A percentile compares a stretch with the other conserved stretches of the same genome.
Conservation (phyloP, 2,797 vertebrate species). For the Pangasius macronema region DNA sequence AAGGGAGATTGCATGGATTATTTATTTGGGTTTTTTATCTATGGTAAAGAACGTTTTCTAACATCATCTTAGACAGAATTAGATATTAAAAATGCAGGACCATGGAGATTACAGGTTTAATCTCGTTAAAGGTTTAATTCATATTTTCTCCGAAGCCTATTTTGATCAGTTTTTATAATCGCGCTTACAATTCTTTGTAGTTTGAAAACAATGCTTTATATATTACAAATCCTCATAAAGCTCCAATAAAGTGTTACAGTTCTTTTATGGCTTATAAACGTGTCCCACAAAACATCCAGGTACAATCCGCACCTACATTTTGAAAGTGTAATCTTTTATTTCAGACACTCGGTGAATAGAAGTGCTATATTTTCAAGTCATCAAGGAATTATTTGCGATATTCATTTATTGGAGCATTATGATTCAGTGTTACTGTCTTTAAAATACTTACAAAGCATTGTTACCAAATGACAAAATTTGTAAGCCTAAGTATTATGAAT, state of each 20-base stretch:
- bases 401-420: not conserved
- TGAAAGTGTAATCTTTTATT: not conserved
- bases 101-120: not conserved
- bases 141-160: not conserved
- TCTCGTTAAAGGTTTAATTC: not conserved
- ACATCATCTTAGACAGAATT: not conserved
- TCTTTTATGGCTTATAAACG: not conserved
- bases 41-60: not conserved
- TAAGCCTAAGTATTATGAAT: not conserved
- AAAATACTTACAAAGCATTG: not conserved
- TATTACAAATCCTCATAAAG: not conserved
- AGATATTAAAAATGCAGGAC: not conserved
- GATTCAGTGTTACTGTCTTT: not conserved
- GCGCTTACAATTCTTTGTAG: not conserved
- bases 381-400: not conserved
- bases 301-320: not conserved
- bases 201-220: not conserved
- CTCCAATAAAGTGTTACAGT: not conserved
- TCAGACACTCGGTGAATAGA: not conserved
- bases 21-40: not conserved
- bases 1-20: not conserved
- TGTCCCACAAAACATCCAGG: not conserved
- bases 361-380: not conserved
- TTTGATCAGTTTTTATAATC: not conserved
- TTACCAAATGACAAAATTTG: not conserved